Base-by-base conservation (phyloP, 2,113 vertebrate genomes). In the Gasterosteus aculeatus region DNA sequence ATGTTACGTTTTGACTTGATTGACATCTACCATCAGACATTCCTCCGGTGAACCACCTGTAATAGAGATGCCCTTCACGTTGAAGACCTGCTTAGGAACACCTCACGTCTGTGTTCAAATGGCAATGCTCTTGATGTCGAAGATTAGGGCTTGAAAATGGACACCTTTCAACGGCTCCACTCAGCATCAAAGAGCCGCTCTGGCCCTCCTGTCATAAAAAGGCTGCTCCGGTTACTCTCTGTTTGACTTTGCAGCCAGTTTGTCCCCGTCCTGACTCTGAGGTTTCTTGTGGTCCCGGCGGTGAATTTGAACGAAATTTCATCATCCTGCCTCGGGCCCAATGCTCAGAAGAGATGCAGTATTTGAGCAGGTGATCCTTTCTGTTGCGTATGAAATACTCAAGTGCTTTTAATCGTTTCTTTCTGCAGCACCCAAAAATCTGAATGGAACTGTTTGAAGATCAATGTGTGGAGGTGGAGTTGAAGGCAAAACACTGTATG, bases 161-260 rank as follows among this genome's bases (percentile, higher is more conserved):
- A 92, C 89, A 90, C 91, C 90, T 92, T 92, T 92, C 90, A 92
- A 84, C 87, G 51, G 78, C 85, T 87, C 87, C 83, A 78, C 92
- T 91, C 88, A 85, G 87, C 89, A 88, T 93, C 89, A 90, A 92
- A 91, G 85, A 82, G 83, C 77, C 69, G 82, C 85, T 75, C 86
- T 88, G 83, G 74, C 87, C 75, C 77, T 73, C 87, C 80, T 85
- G 83, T 89, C 86, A 78, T 84, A 85, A 89, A 85, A 80, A n/a
- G 69, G 81, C 86, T 77, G 82, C 89, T 93, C 84, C 77, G 74
- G 90, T 89, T 90, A 87, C 89, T 83, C 80, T 84, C 83, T 89
- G 82, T 93, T 92, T 92, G 93, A 88, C 86, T 91, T 92, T 91
- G 88, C 84, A 88, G 86, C 85, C 82, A 85, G 92, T 90, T 91